These are phyloP conservation scores for Thymelicus sylvestris DNA, from an alignment of 2,888 invertebrate species.

Conservation along the genomic window DNA sequence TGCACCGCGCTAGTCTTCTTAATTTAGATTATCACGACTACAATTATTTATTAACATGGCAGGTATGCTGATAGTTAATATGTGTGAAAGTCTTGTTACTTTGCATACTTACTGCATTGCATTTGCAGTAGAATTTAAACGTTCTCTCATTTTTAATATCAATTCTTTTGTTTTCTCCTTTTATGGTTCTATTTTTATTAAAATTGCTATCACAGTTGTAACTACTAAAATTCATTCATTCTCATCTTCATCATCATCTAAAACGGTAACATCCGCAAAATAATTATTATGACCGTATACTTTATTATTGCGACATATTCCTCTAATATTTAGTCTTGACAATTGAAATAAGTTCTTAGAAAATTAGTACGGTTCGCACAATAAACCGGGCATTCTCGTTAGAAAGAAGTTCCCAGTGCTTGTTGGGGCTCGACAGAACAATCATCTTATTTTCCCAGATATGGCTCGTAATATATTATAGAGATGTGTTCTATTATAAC, in stretches of 20 bases:
- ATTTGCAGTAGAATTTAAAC: background rate
- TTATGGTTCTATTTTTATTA: background rate
- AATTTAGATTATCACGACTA: constrained; percentile 35
- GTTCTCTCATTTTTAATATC: constrained; percentile 7
- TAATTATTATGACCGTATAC: background rate
- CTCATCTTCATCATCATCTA: background rate
- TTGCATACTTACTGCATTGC: background rate
- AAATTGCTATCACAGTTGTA: background rate
- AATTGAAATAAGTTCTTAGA: constrained; percentile 47
- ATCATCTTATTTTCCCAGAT: constrained; percentile 71
- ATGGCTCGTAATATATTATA: constrained; percentile 56
- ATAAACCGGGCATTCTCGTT: constrained; percentile 40
- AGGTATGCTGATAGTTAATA: constrained; percentile 22
- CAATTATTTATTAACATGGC: constrained; percentile 23
- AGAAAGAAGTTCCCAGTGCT: constrained; percentile 22
- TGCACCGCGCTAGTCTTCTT: constrained; percentile 22
- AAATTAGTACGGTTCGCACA: constrained; percentile 63
- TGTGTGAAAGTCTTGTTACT: constrained; percentile 27
- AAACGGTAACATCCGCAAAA: background rate
- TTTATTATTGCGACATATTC: constrained; percentile 3
- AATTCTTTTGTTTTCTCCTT: background rate
- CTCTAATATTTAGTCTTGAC: constrained; percentile 4
- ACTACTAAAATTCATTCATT: no score
- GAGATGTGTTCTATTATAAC: constrained; percentile 60
- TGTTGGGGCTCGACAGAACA: constrained; percentile 63